Percentiles rank a stretch among this genome's conserved stretches.
phyloP scores from a whole-genome alignment of 2,888 invertebrate genomes.

The Ecdyonurus torrentis region DNA sequence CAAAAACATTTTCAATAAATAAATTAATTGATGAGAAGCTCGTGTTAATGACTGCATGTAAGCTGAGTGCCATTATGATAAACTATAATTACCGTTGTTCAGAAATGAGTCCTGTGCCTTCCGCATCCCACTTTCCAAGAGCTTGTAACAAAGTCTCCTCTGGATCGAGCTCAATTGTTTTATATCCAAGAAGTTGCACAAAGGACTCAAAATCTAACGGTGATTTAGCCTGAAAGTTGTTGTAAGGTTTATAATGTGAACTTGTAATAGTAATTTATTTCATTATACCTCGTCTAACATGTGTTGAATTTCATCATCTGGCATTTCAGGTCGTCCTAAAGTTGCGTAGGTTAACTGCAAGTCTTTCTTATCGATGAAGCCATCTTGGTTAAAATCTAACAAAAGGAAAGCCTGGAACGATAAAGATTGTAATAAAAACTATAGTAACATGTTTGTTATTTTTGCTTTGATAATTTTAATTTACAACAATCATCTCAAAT shows the following conservation, averaged over 20 bases:
- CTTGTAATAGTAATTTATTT: neutral
- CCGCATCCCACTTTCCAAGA: conserved; percentile 44
- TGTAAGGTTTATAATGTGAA: neutral
- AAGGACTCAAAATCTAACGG: conserved; percentile 46
- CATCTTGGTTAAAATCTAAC: conserved; percentile 47
- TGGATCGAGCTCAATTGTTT: conserved; percentile 42
- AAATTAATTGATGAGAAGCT: too few relatives aligned
- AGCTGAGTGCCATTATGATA: too few relatives aligned
- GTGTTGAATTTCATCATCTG: conserved; percentile 37
- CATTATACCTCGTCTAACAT: conserved; percentile 41
- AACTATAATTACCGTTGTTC: conserved; percentile 34
- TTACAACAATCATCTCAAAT: too few relatives aligned
- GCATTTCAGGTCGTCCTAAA: conserved; percentile 35
- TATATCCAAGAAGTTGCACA: conserved; percentile 40
- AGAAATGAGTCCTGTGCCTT: conserved; percentile 41
- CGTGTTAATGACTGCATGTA: too few relatives aligned
- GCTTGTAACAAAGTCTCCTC: conserved; percentile 44
- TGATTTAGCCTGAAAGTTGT: conserved; percentile 23
- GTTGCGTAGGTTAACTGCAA: conserved; percentile 42
- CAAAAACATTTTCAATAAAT: too few relatives aligned
- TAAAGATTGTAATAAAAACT: neutral
- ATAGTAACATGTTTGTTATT: too few relatives aligned
- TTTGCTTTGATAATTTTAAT: too few relatives aligned
- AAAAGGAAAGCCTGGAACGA: conserved; percentile 39
- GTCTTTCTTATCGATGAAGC: conserved; percentile 44